Conservation (phyloP, 2,797 vertebrate species). For the Gorsachius magnificus region DNA sequence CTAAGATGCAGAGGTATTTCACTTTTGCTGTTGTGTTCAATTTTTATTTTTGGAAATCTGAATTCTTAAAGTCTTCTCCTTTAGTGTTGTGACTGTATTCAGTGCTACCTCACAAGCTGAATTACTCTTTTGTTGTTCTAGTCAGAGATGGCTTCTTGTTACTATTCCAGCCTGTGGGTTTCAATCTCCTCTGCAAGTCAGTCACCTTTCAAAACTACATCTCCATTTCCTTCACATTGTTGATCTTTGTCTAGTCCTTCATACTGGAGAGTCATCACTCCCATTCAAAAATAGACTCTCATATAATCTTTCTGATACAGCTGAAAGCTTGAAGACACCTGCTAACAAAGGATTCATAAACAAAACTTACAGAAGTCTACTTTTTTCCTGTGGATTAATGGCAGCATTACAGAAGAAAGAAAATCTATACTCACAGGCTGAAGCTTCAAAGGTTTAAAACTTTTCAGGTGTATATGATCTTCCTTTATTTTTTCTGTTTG, state of each 20-base stretch:
- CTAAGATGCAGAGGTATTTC: neutral
- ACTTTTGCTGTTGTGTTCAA: neutral
- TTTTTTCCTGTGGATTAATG: neutral
- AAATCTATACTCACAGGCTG: neutral
- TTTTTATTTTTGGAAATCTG: neutral
- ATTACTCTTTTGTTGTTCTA: neutral
- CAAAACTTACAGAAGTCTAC: neutral
- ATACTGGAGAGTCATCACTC: neutral
- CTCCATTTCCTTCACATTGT: neutral
- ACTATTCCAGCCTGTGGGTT: neutral
- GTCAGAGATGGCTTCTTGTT: neutral
- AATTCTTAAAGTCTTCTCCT: neutral
- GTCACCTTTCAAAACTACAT: neutral
- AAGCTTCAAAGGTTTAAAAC: neutral
- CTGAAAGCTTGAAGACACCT: neutral
- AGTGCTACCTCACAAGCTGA: neutral
- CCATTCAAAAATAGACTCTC: neutral
- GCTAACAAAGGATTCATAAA: neutral
- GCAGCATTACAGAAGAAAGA: neutral
- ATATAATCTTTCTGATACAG: neutral
- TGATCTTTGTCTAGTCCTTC: neutral
- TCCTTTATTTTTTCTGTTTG: neutral
- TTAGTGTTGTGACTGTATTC: neutral
- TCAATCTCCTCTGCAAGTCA: neutral
- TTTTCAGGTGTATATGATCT: neutral